Percentiles rank a stretch among this genome's conserved stretches.
Conservation (phyloP, 2,888 invertebrate species). For the Cryptocephalus moraei region DNA sequence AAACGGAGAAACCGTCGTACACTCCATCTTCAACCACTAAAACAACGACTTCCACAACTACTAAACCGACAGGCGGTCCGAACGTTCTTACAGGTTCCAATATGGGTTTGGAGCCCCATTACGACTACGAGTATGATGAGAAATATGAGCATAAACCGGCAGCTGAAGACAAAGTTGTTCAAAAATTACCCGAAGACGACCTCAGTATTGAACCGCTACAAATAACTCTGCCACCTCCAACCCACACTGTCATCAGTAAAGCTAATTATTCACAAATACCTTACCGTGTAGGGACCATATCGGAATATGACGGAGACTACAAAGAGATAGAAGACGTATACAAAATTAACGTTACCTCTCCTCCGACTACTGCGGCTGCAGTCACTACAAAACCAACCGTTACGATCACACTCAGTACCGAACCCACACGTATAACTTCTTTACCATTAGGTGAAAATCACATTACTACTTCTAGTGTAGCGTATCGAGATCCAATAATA, state of each 20-base stretch:
- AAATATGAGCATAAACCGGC: conserved; percentile 26
- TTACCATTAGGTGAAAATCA: conserved; percentile 37
- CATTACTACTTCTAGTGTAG: conserved; percentile 18
- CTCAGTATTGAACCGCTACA: conserved; percentile 15
- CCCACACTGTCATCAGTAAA: neutral
- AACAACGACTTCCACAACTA: conserved; percentile 5
- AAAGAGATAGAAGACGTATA: neutral
- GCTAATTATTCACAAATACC: too few species aligned
- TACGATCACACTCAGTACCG: conserved; percentile 14
- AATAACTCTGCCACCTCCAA: neutral
- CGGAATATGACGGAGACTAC: neutral
- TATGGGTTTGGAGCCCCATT: conserved; percentile 24
- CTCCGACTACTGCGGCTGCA: conserved; percentile 14
- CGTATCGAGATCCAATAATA: conserved; percentile 27
- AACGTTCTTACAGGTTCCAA: conserved; percentile 24
- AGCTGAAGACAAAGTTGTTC: conserved; percentile 21
- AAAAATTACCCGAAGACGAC: conserved; percentile 3
- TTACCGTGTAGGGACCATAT: neutral
- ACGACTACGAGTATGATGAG: conserved; percentile 31
- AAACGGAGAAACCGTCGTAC: conserved; percentile 14
- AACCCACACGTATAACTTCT: conserved; percentile 31
- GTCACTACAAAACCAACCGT: conserved; percentile 6
- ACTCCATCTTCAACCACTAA: conserved; percentile 15
- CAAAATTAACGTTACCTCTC: conserved; percentile 1
- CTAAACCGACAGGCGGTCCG: conserved; percentile 7